Evolutionary conservation across 2,888 invertebrate species (phyloP), one percentile per base, ranked within the genome.

Genomic region (Thereva unica): DNA sequence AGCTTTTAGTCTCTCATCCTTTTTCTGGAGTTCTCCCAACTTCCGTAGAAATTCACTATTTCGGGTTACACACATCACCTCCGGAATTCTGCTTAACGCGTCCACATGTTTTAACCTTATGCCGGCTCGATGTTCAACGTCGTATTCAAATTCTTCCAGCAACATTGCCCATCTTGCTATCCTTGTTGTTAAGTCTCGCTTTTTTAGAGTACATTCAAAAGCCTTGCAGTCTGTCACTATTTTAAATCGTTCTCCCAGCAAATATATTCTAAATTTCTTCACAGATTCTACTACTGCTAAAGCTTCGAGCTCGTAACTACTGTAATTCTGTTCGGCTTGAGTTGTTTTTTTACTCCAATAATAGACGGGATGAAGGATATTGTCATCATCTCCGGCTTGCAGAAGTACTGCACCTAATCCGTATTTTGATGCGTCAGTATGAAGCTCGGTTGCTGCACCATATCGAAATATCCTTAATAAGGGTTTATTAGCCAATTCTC

Each of bases 391-490:
- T 49, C 6, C 6, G 4, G 5, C 5, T 10, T 49, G 49, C 34
- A 49, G 4, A 3, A 49, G 12, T 12, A 49, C 34, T 23, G 12
- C 49, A 23, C 49, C 49, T 4, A 49, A 49, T 9, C 49, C 49
- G 5, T 23, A 12, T 4, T 4, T 9, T 4, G 4, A 9, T 23
- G 8, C 49, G n/a, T 49, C 49, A 12, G 4, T 12, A 12, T 49
- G 49, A 6, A 49, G 8, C 12, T 49, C 12, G n/a, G 12, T 49
- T 12, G 12, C 5, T 9, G 6, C 49, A 23, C 23, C 23, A 23
- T 23, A 23, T 2, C 23, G 23, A 23, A 74, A 72, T 0, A 73
- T 72, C 42, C 74, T 72, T 1, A 73, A 55, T 50, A 73, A 70
- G 49, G 67, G 71, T 5, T 47, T 63, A 5, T 68, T 64, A 4